phyloP scores from a whole-genome alignment of 2,888 invertebrate genomes.

The Scotopteryx bipunctaria region DNA sequence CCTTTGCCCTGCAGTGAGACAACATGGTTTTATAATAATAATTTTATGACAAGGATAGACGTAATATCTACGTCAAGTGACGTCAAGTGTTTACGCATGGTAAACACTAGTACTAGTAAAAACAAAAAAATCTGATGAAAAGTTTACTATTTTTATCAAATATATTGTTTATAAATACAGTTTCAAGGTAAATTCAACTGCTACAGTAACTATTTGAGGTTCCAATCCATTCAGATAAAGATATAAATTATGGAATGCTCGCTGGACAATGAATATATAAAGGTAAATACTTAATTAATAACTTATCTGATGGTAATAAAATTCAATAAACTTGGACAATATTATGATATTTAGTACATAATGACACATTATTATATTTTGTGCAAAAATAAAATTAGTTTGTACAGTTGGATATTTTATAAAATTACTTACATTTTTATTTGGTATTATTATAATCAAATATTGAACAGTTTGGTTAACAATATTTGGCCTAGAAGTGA shows the following conservation, averaged over 20 bases:
- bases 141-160: slow-evolving; percentile 39
- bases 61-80: too few relatives aligned
- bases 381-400: slow-evolving; percentile 28
- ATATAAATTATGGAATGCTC: slow-evolving; percentile 9
- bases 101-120: background rate
- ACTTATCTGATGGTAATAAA: background rate
- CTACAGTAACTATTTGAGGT: background rate
- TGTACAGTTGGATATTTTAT: slow-evolving; percentile 29
- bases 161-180: slow-evolving; percentile 45
- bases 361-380: slow-evolving; percentile 11
- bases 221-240: slow-evolving; percentile 6
- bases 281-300: background rate
- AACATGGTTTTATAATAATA: too few relatives aligned
- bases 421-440: slow-evolving; percentile 36
- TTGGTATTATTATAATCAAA: slow-evolving; percentile 45
- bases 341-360: slow-evolving; percentile 10
- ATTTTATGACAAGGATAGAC: too few relatives aligned
- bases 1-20: too few relatives aligned
- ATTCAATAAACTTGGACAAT: too few relatives aligned
- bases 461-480: slow-evolving; percentile 49
- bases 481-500: slow-evolving; percentile 44
- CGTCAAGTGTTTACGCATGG: too few relatives aligned
- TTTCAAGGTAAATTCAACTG: slow-evolving; percentile 42
- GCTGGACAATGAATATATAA: background rate
- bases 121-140: slow-evolving; percentile 1